Evolutionary conservation across 2,113 vertebrate genomes (phyloP).

Genomic region (Thunnus thynnus): DNA sequence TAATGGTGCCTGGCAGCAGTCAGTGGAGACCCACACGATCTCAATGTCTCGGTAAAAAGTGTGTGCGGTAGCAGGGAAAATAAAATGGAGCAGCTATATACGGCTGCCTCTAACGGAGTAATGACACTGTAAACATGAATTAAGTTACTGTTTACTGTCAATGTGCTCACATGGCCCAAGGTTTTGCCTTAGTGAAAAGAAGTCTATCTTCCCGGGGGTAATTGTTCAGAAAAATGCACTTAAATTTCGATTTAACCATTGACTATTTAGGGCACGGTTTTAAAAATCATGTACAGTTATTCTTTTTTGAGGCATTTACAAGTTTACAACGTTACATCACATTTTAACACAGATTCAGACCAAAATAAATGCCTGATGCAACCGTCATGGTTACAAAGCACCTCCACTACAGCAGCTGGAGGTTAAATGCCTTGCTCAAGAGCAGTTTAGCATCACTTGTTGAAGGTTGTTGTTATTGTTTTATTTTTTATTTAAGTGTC

Average conservation of each 20-base stretch:
- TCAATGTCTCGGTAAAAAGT: conserved; percentile 47
- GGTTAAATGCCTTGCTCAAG: conserved; percentile 19
- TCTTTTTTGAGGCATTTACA: not conserved
- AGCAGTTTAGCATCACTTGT: conserved; percentile 12
- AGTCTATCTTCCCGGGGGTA: not conserved
- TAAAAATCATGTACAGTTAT: not conserved
- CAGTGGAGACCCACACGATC: conserved; percentile 47
- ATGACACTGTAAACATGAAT: conserved; percentile 49
- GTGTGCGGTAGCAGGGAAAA: not conserved
- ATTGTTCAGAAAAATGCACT: not conserved
- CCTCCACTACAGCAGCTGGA: not conserved
- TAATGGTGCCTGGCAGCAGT: conserved; percentile 71
- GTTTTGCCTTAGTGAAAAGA: conserved; percentile 28
- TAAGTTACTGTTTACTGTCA: conserved; percentile 42
- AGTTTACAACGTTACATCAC: not conserved
- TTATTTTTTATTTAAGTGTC: no score
- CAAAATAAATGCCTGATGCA: conserved; percentile 1
- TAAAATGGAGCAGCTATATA: conserved; percentile 26
- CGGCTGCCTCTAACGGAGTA: conserved; percentile 37
- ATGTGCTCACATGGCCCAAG: conserved; percentile 10
- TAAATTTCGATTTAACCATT: conserved; percentile 27
- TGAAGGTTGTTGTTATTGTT: not conserved
- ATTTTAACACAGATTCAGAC: not conserved
- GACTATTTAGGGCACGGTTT: not conserved
- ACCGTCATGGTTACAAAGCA: not conserved